Evolutionary conservation across 23 tunicate species (phyloP), one percentile per base, ranked within the genome.

Genomic region (Trididemnum clinides): DNA sequence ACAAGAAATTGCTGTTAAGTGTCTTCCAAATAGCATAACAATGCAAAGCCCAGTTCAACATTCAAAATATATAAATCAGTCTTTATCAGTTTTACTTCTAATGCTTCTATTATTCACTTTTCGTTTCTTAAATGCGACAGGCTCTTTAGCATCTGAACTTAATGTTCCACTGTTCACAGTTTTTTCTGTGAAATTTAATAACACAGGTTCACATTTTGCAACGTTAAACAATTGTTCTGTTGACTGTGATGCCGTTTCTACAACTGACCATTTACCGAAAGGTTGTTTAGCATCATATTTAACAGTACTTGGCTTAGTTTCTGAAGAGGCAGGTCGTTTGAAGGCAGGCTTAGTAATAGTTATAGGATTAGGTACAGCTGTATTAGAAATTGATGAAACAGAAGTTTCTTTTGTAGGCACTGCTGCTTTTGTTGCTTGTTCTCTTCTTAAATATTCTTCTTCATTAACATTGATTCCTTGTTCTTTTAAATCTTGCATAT

Each of bases 401-500:
- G 66, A 28, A 4, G 30, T 31, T 19, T 57, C 58, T 37, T 23
- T 36, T 18, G 37, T 74, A 74, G 57, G 57, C 3, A 74, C 28
- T 2, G 80, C 80, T 6, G 80, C 80, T 74, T 74, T 74, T 2
- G 58, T 44, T 3, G 30, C 28, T 28, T 74, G 59, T 51, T 78
- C 66, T 78, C 30, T 51, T 51, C 51, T 51, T 28, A 50, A 29
- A 31, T 51, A 78, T 51, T 78, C 66, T 27, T 78, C 75, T 20
- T 37, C 83, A 54, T 63, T 38, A 36, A 77, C 75, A 1, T 33
- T 57, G 2, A 72, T 33, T 22, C 90, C 90, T 57, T 86, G 82
- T 28, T 64, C 83, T 63, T 77, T 50, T 35, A 86, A 77, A 77
- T 86, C 90, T 77, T 86, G 58, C 73, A 64, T 15, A 33, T 77